Conservation (phyloP, 2,113 vertebrate species). For the Stegostoma tigrinum region DNA sequence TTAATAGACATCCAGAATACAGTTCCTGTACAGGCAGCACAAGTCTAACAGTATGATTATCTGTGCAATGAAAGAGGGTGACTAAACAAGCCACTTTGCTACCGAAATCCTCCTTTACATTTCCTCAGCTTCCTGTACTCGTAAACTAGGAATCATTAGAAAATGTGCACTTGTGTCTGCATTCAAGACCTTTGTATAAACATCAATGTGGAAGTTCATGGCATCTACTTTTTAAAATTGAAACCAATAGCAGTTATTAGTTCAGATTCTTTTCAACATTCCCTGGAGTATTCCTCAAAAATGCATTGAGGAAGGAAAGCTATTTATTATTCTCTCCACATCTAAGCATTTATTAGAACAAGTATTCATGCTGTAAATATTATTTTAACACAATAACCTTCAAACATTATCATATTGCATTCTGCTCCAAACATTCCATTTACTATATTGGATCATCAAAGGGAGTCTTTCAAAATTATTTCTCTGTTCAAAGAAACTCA, state of each 20-base stretch:
- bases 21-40: neutral
- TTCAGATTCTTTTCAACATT: neutral
- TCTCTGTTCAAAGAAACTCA: neutral
- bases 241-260: neutral
- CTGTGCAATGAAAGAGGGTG: neutral
- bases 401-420: neutral
- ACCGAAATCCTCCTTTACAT: neutral
- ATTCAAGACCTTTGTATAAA: neutral
- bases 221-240: neutral
- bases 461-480: neutral
- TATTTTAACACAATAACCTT: neutral
- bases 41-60: neutral
- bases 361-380: neutral
- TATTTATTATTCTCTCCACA: neutral
- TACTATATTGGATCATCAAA: neutral
- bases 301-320: neutral
- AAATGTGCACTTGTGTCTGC: neutral
- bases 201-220: neutral
- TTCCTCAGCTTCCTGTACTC: neutral
- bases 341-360: neutral
- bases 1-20: neutral
- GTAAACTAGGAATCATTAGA: neutral
- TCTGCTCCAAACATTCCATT: conserved; percentile 4
- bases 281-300: neutral
- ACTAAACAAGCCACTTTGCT: neutral